Evolutionary conservation across 2,113 vertebrate genomes (phyloP).

Genomic region (Bagarius yarrelli): DNA sequence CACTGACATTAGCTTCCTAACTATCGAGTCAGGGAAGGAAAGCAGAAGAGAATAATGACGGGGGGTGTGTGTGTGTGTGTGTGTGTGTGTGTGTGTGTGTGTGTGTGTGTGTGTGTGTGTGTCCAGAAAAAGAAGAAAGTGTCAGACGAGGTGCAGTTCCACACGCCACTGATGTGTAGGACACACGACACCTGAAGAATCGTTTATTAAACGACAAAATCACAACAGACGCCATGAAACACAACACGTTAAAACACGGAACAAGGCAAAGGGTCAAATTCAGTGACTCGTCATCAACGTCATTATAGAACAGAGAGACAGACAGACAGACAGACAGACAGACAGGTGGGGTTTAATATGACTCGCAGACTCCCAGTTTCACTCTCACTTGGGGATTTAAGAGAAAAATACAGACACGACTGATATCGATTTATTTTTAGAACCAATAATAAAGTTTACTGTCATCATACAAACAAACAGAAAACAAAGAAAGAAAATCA

Average conservation of each 20-base stretch:
- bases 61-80: neutral
- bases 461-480: too few species aligned
- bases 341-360: constrained; percentile 3
- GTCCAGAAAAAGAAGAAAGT: neutral
- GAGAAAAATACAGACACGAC: too few species aligned
- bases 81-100: neutral
- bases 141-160: neutral
- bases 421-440: too few species aligned
- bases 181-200: neutral
- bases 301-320: neutral
- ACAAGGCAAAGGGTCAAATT: constrained; percentile 30
- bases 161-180: neutral
- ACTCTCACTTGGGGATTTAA: too few species aligned
- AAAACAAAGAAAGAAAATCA: too few species aligned
- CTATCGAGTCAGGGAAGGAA: neutral
- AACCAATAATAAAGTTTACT: too few species aligned
- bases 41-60: neutral
- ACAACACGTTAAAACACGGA: constrained; percentile 29
- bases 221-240: constrained; percentile 43
- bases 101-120: constrained; percentile 4
- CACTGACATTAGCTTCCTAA: neutral
- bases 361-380: constrained; percentile 43
- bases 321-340: neutral
- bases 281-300: constrained; percentile 20
- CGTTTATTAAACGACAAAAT: constrained; percentile 6